phyloP scores from a whole-genome alignment of 92 coral and sea anemone genomes.

The Nematostella vectensis region DNA sequence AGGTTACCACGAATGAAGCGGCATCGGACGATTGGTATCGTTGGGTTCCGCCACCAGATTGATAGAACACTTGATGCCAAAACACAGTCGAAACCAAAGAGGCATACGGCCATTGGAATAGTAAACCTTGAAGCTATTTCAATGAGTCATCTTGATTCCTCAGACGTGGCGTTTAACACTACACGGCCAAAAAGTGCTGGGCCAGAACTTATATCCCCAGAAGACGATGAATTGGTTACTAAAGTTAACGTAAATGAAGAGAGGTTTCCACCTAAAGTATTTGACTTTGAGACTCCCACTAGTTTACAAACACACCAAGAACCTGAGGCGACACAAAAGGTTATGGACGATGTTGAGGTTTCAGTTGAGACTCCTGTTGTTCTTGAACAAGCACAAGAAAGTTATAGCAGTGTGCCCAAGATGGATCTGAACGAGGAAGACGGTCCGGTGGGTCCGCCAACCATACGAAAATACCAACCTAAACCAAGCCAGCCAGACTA shows the following conservation, averaged over 20 bases:
- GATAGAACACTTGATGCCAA: slow-evolving; percentile 56
- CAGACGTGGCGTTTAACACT: no score
- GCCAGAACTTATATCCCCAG: neutral
- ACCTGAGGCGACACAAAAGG: slow-evolving; percentile 1
- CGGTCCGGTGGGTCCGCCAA: neutral
- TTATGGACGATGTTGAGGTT: neutral
- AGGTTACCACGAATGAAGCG: slow-evolving; percentile 52
- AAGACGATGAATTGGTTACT: neutral
- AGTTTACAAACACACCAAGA: neutral
- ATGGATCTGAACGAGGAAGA: neutral
- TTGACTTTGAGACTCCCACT: slow-evolving; percentile 31
- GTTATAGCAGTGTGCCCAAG: slow-evolving; percentile 3
- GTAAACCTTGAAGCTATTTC: slow-evolving; percentile 22
- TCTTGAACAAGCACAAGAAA: neutral
- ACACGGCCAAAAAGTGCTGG: no score
- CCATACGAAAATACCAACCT: neutral
- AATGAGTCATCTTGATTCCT: neutral
- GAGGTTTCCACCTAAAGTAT: slow-evolving; percentile 10
- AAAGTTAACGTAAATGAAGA: neutral
- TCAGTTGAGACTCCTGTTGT: neutral
- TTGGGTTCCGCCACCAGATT: slow-evolving; percentile 78
- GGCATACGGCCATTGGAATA: slow-evolving; percentile 92
- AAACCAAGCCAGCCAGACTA: neutral
- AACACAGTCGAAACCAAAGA: slow-evolving; percentile 64
- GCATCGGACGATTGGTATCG: slow-evolving; percentile 93